phyloP scores from a whole-genome alignment of 2,888 invertebrate species.

The Eledone cirrhosa region DNA sequence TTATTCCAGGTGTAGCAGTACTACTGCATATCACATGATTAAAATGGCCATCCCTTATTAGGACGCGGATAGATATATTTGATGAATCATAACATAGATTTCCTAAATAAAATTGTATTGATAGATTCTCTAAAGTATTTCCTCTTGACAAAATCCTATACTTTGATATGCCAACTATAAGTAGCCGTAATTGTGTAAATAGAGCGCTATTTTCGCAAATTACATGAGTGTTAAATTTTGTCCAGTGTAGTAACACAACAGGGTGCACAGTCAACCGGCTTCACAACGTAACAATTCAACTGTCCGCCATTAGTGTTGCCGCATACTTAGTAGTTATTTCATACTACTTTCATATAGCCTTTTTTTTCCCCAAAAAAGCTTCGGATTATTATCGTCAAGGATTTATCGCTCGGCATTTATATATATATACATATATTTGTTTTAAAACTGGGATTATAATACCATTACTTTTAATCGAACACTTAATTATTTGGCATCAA shows the following conservation, averaged over 20 bases:
- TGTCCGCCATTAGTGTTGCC: conserved; percentile 11
- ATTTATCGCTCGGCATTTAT: too few species aligned
- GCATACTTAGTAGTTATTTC: too few species aligned
- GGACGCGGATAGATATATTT: conserved; percentile 24
- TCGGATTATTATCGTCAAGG: too few species aligned
- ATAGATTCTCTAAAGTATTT: too few species aligned
- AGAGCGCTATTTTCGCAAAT: not conserved
- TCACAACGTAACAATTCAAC: not conserved
- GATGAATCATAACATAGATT: conserved; percentile 21
- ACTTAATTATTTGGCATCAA: not conserved
- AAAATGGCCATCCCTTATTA: conserved; percentile 26
- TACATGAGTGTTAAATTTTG: conserved; percentile 4
- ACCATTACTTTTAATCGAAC: too few species aligned
- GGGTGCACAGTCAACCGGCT: conserved; percentile 14
- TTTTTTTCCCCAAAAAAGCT: too few species aligned
- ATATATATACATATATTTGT: too few species aligned
- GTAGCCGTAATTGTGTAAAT: too few species aligned
- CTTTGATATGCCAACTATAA: too few species aligned
- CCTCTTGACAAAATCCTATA: too few species aligned
- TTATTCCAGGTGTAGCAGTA: not conserved
- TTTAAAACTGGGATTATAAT: too few species aligned
- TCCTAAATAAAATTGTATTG: not conserved
- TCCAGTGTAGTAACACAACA: conserved; percentile 11
- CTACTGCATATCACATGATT: conserved; percentile 24
- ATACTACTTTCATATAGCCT: too few species aligned